phyloP scores from a whole-genome alignment of 2,797 vertebrate species.

The Lacerta viridis region DNA sequence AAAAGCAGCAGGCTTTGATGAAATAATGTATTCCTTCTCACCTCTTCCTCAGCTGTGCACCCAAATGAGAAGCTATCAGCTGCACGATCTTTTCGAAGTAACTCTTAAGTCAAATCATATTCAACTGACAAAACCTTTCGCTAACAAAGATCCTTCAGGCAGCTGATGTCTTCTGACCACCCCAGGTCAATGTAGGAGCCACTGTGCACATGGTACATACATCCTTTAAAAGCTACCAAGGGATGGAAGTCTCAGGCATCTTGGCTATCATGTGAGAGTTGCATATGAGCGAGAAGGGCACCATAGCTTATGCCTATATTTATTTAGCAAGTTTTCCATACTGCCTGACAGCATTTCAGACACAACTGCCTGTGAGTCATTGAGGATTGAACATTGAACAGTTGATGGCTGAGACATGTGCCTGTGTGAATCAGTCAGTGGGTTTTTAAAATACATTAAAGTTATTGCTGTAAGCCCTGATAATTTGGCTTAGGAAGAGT shows the following conservation, averaged over 20 bases:
- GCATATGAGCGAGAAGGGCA: neutral
- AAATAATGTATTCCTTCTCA: slow-evolving; percentile 36
- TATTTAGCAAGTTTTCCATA: neutral
- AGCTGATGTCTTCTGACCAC: slow-evolving; percentile 34
- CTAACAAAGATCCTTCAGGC: slow-evolving; percentile 1
- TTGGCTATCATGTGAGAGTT: neutral
- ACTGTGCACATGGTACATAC: neutral
- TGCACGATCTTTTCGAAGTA: neutral
- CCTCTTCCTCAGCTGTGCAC: slow-evolving; percentile 25
- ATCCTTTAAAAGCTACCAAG: neutral
- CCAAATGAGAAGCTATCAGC: slow-evolving; percentile 22
- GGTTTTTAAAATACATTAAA: neutral
- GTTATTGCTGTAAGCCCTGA: neutral
- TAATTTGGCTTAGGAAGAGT: neutral
- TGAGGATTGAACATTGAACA: neutral
- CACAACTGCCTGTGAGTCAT: neutral
- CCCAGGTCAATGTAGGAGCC: slow-evolving; percentile 1
- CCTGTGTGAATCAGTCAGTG: neutral
- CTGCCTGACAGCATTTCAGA: neutral
- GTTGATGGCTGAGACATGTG: neutral
- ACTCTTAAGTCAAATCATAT: slow-evolving; percentile 34
- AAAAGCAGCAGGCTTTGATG: neutral
- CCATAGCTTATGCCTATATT: neutral
- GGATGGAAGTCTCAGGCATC: neutral
- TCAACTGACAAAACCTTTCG: slow-evolving; percentile 29